Percentiles rank a stretch among this genome's conserved stretches.
Conservation (phyloP, 2,888 invertebrate species). For the Autographa gamma region DNA sequence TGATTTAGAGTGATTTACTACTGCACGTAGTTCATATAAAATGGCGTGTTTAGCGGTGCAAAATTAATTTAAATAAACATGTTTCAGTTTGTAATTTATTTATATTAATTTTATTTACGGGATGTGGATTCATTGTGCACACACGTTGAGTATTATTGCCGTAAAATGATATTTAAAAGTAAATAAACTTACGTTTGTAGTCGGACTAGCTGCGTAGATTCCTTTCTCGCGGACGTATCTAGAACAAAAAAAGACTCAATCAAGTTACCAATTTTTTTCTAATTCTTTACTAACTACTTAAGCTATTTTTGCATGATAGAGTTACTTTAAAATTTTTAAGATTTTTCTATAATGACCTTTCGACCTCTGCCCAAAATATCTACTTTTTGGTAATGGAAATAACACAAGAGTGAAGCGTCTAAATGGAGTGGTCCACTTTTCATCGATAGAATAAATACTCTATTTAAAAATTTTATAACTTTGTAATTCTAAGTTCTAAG, state of each 20-base stretch:
- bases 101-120: constrained; percentile 20
- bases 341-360: too few species aligned
- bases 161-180: too few species aligned
- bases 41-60: constrained; percentile 41
- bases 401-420: not conserved
- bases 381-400: not conserved
- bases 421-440: not conserved
- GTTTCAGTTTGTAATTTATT: constrained; percentile 31
- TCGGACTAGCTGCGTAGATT: too few species aligned
- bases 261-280: too few species aligned
- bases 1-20: constrained; percentile 45
- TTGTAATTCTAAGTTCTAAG: not conserved
- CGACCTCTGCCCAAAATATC: too few species aligned
- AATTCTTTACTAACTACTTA: too few species aligned
- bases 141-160: too few species aligned
- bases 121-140: not conserved
- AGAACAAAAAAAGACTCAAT: too few species aligned
- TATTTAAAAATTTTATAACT: not conserved
- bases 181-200: too few species aligned
- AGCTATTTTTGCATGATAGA: too few species aligned
- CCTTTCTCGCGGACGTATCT: too few species aligned
- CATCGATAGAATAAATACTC: not conserved
- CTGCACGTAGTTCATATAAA: constrained; percentile 43
- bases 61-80: constrained; percentile 50
- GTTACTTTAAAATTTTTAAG: too few species aligned